A percentile compares a stretch with the other conserved stretches of the same genome.
Evolutionary conservation across 1,140 invertebrate genomes (phyloP).

Genomic region (Nephotettix cincticeps): DNA sequence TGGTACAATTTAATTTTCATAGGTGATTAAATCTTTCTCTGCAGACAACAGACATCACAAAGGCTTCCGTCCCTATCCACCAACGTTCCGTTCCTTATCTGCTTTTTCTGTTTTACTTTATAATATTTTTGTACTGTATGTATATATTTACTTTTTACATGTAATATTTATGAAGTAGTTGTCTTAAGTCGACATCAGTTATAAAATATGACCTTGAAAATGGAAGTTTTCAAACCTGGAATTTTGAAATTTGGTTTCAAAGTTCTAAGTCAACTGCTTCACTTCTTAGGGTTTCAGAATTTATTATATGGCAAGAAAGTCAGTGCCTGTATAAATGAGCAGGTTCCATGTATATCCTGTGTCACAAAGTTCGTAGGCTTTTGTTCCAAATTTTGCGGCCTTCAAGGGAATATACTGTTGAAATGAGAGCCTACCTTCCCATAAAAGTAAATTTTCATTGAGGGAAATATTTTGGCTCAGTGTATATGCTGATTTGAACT

Average conservation of each 20-base stretch:
- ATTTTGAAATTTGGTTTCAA: background rate
- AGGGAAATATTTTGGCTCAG: constrained; percentile 39
- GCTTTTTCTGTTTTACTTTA: too few species aligned
- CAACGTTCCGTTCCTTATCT: too few species aligned
- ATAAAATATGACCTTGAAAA: too few species aligned
- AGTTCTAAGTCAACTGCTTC: background rate
- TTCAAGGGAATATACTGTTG: constrained; percentile 45
- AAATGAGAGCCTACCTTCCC: constrained; percentile 43
- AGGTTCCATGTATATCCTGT: constrained; percentile 41
- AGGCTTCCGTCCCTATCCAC: too few species aligned
- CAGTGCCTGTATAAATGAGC: constrained; percentile 40
- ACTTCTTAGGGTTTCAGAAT: background rate
- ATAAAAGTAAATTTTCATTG: constrained; percentile 43
- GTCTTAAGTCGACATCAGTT: too few species aligned
- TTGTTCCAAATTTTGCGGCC: constrained; percentile 43
- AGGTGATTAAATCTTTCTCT: too few species aligned
- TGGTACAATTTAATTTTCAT: too few species aligned
- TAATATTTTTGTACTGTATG: too few species aligned
- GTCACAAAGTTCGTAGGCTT: constrained; percentile 42
- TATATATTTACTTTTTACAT: too few species aligned
- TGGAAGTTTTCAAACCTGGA: too few species aligned
- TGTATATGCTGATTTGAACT: constrained; percentile 33
- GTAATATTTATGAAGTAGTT: too few species aligned
- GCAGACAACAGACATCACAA: too few species aligned
- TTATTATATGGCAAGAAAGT: background rate